These are phyloP conservation scores for Gymnoscopelus microlampas DNA, from an alignment of 2,797 vertebrate genomes.

Conservation along the genomic window DNA sequence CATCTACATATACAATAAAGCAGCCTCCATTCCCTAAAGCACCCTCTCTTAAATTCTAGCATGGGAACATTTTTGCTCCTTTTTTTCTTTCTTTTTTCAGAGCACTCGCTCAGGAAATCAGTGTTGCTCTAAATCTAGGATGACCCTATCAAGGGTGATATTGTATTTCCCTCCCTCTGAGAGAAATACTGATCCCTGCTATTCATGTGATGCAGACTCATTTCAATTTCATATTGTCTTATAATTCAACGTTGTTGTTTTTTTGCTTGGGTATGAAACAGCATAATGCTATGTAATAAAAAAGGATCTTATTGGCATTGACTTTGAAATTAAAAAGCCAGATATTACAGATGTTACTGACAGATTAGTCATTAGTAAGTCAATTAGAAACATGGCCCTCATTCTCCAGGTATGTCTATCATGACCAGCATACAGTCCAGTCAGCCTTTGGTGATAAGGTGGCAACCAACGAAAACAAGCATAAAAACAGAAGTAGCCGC, in stretches of 20 bases:
- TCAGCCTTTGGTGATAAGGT: constrained; percentile 10
- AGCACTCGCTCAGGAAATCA: constrained; percentile 73
- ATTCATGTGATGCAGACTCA: constrained; percentile 62
- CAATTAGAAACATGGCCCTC: constrained; percentile 17
- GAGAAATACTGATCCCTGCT: constrained; percentile 69
- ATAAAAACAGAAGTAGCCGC: too few species aligned
- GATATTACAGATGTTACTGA: constrained; percentile 17
- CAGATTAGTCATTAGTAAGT: constrained; percentile 40
- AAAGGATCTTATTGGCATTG: constrained; percentile 18
- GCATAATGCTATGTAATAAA: constrained; percentile 37
- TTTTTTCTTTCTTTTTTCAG: constrained; percentile 65
- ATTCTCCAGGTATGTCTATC: constrained; percentile 48
- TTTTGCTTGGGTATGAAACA: constrained; percentile 52
- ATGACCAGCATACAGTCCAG: constrained; percentile 50
- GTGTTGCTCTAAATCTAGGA: constrained; percentile 78
- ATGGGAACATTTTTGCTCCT: constrained; percentile 58
- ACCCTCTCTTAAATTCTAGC: constrained; percentile 38
- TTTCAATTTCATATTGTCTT: constrained; percentile 67
- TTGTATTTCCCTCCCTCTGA: constrained; percentile 76
- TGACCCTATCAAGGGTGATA: constrained; percentile 69
- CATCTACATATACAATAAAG: constrained; percentile 68
- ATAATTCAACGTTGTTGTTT: constrained; percentile 57
- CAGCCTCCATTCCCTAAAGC: constrained; percentile 26
- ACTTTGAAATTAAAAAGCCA: constrained; percentile 12
- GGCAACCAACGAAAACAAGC: too few species aligned